Base-by-base conservation (phyloP, 2,888 invertebrate genomes). In the Pheosia tremula region DNA sequence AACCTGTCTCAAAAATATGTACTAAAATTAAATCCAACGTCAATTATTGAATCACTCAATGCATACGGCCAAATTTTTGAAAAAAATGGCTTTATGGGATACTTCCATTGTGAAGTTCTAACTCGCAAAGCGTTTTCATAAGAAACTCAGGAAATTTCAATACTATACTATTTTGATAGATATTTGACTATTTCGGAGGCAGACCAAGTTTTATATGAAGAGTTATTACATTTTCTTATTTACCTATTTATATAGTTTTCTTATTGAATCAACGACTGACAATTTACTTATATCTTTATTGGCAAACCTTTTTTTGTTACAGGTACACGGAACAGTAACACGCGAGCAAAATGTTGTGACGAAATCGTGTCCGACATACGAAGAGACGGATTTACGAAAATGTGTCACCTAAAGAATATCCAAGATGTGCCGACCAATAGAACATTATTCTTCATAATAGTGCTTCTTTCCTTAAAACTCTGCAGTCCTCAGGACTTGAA, bases 401-500 rank as follows among this genome's bases (percentile, higher is more conserved):
- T 92, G 92, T 86, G 86, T 85, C 84, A 80, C 77, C 73, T 84
- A 78, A 90, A 86, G 82, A 82, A 80, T 77, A 84, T 81, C 62
- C 82, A 87, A 75, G 84, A 89, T 68, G 81, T 88, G 67, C 81
- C 85, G 57, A 87, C 82, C 71, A 89, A 85, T 73, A 87, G 91
- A 82, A 91, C 91, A 80, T 85, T 90, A 70, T 72, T 92, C 66
- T 89, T 93, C 74, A 88, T 93, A 71, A 88, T 91, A 81, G 88
- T 92, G 72, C 71, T 93, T 59, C 75, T 91, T 66, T 91, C 89
- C 8, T 74, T 93, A 64, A 91, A 92, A 83, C 82, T 93, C 79
- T 91, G 93, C 69, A 88, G 88, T 77, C 93, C 93, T 64, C 93
- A 93, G 67, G 90, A 92, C 73, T 77, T 93, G 62, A 92, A 83